A percentile compares a stretch with the other conserved stretches of the same genome.
Conservation (phyloP, 2,888 invertebrate species). For the Trichopria drosophilae region DNA sequence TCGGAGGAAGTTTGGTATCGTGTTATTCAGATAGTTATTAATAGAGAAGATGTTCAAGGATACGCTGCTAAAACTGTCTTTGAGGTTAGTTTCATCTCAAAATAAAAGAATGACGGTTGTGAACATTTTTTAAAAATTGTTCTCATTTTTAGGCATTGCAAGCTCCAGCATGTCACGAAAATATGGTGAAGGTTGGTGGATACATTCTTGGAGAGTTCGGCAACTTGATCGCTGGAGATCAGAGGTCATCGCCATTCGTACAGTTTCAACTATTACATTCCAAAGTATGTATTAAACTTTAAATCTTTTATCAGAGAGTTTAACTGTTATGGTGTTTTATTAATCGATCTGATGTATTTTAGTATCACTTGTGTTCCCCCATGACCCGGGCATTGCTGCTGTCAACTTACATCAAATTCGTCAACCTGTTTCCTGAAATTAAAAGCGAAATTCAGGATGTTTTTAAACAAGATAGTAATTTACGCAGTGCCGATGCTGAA, state of each 20-base stretch:
- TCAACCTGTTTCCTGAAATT: constrained; percentile 98
- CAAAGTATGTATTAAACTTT: constrained; percentile 63
- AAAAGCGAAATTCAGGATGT: constrained; percentile 94
- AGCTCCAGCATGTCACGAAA: constrained; percentile 99
- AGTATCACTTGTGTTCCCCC: constrained; percentile 95
- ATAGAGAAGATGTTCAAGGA: constrained; percentile 98
- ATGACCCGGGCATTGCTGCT: constrained; percentile 94
- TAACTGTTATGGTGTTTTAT: constrained; percentile 2
- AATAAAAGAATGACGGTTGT: not conserved
- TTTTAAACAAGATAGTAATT: constrained; percentile 90
- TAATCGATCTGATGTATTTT: constrained; percentile 33
- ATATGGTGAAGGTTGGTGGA: constrained; percentile 99
- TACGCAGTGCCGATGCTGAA: constrained; percentile 97
- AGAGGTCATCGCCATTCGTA: constrained; percentile 92
- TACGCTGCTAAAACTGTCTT: constrained; percentile 99
- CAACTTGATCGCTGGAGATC: constrained; percentile 98
- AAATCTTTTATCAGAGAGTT: not conserved
- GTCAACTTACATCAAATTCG: constrained; percentile 98
- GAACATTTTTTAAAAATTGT: not conserved
- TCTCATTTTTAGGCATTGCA: constrained; percentile 73
- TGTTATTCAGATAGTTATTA: constrained; percentile 99
- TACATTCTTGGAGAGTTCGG: constrained; percentile 99
- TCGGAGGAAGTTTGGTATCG: constrained; percentile 99
- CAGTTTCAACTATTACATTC: constrained; percentile 98
- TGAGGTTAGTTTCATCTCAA: constrained; percentile 66